phyloP scores from a whole-genome alignment of 2,113 vertebrate species.

The Bostrychus sinensis region DNA sequence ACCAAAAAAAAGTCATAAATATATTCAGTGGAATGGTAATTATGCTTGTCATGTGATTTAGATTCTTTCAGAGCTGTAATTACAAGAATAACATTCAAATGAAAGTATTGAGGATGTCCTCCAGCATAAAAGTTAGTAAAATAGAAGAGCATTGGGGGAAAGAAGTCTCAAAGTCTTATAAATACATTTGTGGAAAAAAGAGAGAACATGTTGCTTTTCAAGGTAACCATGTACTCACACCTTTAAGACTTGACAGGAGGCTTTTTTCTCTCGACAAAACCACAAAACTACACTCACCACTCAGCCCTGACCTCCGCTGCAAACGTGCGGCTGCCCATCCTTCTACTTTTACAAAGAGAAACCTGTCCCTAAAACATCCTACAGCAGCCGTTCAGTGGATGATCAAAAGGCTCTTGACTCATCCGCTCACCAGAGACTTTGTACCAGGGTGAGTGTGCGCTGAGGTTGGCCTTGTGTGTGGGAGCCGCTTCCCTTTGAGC shows the following conservation, averaged over 20 bases:
- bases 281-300: conserved; percentile 10
- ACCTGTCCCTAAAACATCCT: conserved; percentile 36
- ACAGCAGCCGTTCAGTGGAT: conserved; percentile 24
- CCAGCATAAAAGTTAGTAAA: conserved; percentile 1
- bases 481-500: conserved; percentile 40
- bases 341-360: conserved; percentile 25
- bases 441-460: conserved; percentile 20
- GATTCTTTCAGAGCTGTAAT: no score
- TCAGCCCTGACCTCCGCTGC: conserved; percentile 9
- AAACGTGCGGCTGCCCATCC: conserved; percentile 10
- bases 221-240: conserved; percentile 2
- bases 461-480: conserved; percentile 28
- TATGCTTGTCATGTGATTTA: no score
- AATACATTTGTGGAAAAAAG: conserved; percentile 2
- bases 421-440: conserved; percentile 39
- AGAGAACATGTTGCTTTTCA: conserved; percentile 11
- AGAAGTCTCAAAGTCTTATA: conserved; percentile 4
- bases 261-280: conserved; percentile 12
- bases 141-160: neutral
- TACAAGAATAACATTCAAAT: neutral
- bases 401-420: conserved; percentile 47
- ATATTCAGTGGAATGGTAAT: no score
- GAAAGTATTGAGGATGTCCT: conserved; percentile 3
- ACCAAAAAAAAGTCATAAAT: no score
- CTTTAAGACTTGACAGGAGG: conserved; percentile 4